Base-by-base conservation (phyloP, 2,797 vertebrate genomes). In the Anniella stebbinsi region DNA sequence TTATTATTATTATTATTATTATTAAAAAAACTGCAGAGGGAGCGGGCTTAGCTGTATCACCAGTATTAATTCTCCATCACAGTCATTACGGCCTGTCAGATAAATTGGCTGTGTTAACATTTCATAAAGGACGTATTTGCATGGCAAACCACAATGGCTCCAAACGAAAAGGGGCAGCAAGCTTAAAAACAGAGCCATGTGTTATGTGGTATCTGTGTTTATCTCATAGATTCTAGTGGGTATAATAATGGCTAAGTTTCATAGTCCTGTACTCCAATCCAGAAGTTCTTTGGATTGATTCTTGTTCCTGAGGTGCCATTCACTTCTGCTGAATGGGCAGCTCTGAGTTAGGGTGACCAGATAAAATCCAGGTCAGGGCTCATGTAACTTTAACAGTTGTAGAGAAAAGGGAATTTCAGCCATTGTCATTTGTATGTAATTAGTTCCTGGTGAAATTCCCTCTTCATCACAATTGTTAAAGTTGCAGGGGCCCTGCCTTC, bases 31-130 rank as follows among this genome's bases (percentile, higher is more conserved):
- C 84, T 73, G 3, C 75, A 60, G 1, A 66, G 45, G 88, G 93
- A 91, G 92, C 25, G 88, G 54, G 70, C 83, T 72, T 72, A 13
- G 30, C 66, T 84, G 1, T 76, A 87, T 87, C 67, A 84, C 36
- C 38, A 82, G 17, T 69, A 87, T 93, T 88, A 84, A 80, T 87
- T 72, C 73, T 91, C 83, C 9, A 1, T 51, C 1, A 2, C 4
- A 86, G 28, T 72, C 66, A 57, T 28, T 72, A 82, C 4, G 67
- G 23, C 18, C 38, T 90, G 15, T 51, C 0, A 3, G 28, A 51
- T 86, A 82, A 86, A 41, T 1, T 83, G 80, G 87, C 76, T 3
- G 2, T 23, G 41, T 91, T 94, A 90, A 90, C 91, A n/a, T 87
- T n/a, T 13, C 13, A 41, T 80, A 86, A 30, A 90, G 36, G 0